Evolutionary conservation across 2,113 vertebrate genomes (phyloP), one percentile per base, ranked within the genome.

Genomic region (Muntiacus muntjak): DNA sequence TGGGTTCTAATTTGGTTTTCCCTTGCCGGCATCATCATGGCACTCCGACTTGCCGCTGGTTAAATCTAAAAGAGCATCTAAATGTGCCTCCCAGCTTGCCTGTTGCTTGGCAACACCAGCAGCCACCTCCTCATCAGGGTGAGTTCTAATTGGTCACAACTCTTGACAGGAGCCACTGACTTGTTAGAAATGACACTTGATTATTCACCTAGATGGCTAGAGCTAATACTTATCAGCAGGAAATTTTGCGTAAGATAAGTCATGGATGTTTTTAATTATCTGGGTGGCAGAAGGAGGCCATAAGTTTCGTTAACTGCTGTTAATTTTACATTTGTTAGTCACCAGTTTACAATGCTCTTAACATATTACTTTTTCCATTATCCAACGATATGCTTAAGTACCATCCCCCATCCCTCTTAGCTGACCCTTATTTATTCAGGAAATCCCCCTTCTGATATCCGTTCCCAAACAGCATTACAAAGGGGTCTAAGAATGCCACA

Each of bases 171-270:
- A 98, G 97, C 98, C 85, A 88, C 98, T 98, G 98, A 98, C 98
- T 99, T 98, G 99, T 98, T 98, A 98, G 58, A 97, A 98, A 97
- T 96, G 98, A 98, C 98, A 98, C 98, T 99, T 99, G 98, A 98
- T 98, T 98, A 98, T 98, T 98, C 52, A 36, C 98, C 96, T 97
- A 94, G 98, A 98, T 98, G 98, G 95, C 97, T 97, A 94, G 94
- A 97, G 98, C 97, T 98, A 98, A 98, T 98, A 97, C 91, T 6
- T 8, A 90, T 90, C 98, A 98, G 97, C 98, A 97, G 95, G 15
- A 96, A 97, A 98, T 98, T 98, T 97, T 97, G 95, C 95, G 98
- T 97, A 60, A 21, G 97, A 95, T 94, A 96, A 97, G 84, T 88
- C 47, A 3, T 3, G 97, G 94, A 79, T 96, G 97, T 97, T 98